Evolutionary conservation across 2,113 vertebrate species (phyloP), one percentile per base, ranked within the genome.

Genomic region (Eurystomus gularis): DNA sequence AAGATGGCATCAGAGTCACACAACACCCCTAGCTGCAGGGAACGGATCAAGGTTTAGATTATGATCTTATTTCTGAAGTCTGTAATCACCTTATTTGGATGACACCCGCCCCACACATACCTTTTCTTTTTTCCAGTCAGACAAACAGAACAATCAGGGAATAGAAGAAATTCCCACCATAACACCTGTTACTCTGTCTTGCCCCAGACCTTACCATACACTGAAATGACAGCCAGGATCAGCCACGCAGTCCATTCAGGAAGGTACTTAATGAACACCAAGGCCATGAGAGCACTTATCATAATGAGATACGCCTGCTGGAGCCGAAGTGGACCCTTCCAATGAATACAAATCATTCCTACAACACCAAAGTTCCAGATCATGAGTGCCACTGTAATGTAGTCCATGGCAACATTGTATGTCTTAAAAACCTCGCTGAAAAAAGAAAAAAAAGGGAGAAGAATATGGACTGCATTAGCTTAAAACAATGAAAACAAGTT

Each of bases 231-330:
- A 57, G 99, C 99, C 93, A 99, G 96, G 96, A 99, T 99, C 96
- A 99, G 99, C 99, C 99, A 99, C 0, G 99, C 99, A 21, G 99
- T 99, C 99, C 99, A 99, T 90, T 99, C 99, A 8, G 99, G 99
- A 90, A 99, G 99, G 95, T 99, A 99, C 96, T 99, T 99, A 96
- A 99, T 99, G 97, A 99, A 99, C 62, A 99, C 99, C 95, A 99
- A 98, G 40, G 99, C 99, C 99, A 99, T 99, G 95, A 99, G 98
- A 94, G 99, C 99, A 2, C 99, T 99, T 97, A 99, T 99, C 99
- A 99, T 99, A 92, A 99, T 99, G 96, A 99, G 99, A 98, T 99
- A 99, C 2, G 99, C 99, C 96, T 99, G 99, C 98, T 99, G 99
- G 81, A 99, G 98, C 28, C 99, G 98, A 61, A 99, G 99, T 0